Conservation (phyloP, 2,888 invertebrate genomes). For the Cephus nigrinus region DNA sequence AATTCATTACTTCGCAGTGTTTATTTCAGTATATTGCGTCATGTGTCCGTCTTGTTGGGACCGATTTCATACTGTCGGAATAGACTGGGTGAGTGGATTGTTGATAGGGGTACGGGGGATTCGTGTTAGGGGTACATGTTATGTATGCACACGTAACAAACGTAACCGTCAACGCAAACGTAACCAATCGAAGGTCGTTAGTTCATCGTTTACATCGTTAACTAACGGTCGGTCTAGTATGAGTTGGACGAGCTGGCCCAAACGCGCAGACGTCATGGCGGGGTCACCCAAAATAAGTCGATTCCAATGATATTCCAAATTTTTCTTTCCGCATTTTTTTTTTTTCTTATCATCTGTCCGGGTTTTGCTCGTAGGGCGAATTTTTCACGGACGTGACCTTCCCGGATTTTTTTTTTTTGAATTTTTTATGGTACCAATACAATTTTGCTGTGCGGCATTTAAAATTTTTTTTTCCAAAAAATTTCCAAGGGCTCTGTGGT, state of each 20-base stretch:
- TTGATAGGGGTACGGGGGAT: slow-evolving; percentile 22
- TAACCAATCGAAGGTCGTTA: slow-evolving; percentile 34
- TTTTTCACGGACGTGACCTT: slow-evolving; percentile 29
- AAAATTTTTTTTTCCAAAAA: background rate
- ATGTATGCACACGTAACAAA: slow-evolving; percentile 28
- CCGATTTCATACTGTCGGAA: slow-evolving; percentile 33
- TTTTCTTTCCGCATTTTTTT: no score
- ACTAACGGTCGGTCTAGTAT: slow-evolving; percentile 29
- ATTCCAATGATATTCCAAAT: no score
- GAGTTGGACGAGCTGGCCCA: slow-evolving; percentile 56
- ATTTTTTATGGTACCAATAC: background rate
- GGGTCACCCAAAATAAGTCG: background rate
- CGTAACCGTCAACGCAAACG: slow-evolving; percentile 29
- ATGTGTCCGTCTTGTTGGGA: slow-evolving; percentile 28
- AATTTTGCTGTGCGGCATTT: background rate
- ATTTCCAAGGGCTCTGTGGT: background rate
- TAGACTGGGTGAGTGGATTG: slow-evolving; percentile 29
- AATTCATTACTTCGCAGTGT: slow-evolving; percentile 14
- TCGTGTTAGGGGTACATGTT: slow-evolving; percentile 17
- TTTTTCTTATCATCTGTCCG: background rate
- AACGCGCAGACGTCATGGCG: slow-evolving; percentile 38
- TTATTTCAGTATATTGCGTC: slow-evolving; percentile 31
- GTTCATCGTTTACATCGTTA: slow-evolving; percentile 31
- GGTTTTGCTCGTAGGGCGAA: slow-evolving; percentile 15
- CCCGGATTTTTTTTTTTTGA: slow-evolving; percentile 17